Percentiles rank a stretch among this genome's conserved stretches.
Conservation (phyloP, 1,140 invertebrate genomes). For the Galleria mellonella region DNA sequence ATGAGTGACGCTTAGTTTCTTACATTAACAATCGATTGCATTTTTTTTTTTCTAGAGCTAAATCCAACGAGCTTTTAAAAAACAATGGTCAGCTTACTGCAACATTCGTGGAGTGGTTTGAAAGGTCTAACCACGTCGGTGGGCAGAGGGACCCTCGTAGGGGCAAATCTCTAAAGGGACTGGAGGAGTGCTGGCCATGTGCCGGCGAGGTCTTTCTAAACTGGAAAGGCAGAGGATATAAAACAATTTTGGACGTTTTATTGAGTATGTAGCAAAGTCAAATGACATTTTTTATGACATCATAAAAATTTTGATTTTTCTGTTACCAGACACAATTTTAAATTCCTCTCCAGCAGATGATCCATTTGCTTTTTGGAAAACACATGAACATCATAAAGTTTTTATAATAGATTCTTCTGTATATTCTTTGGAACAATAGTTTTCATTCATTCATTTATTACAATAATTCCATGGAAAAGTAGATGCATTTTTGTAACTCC, state of each 20-base stretch:
- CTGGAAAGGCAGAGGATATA: slow-evolving; percentile 63
- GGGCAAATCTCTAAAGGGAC: slow-evolving; percentile 52
- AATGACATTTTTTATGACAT: not conserved
- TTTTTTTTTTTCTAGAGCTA: slow-evolving; percentile 29
- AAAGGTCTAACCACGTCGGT: slow-evolving; percentile 44
- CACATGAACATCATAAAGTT: too few relatives aligned
- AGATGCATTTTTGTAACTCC: too few relatives aligned
- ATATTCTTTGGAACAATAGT: too few relatives aligned
- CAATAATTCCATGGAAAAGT: too few relatives aligned
- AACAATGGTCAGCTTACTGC: slow-evolving; percentile 28
- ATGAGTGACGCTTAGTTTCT: too few relatives aligned
- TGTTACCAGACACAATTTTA: too few relatives aligned
- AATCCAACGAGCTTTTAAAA: slow-evolving; percentile 31
- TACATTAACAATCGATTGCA: too few relatives aligned
- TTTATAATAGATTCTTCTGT: too few relatives aligned
- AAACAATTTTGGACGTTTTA: slow-evolving; percentile 54
- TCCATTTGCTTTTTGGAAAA: too few relatives aligned
- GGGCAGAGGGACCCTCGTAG: slow-evolving; percentile 37
- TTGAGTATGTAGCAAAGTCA: slow-evolving; percentile 34
- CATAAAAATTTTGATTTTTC: too few relatives aligned
- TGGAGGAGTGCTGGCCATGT: slow-evolving; percentile 45
- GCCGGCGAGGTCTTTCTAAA: slow-evolving; percentile 60
- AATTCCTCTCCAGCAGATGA: too few relatives aligned
- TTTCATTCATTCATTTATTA: too few relatives aligned
- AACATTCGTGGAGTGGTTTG: slow-evolving; percentile 45